Conservation (phyloP, 2,113 vertebrate species). For the Fregetta grallaria region DNA sequence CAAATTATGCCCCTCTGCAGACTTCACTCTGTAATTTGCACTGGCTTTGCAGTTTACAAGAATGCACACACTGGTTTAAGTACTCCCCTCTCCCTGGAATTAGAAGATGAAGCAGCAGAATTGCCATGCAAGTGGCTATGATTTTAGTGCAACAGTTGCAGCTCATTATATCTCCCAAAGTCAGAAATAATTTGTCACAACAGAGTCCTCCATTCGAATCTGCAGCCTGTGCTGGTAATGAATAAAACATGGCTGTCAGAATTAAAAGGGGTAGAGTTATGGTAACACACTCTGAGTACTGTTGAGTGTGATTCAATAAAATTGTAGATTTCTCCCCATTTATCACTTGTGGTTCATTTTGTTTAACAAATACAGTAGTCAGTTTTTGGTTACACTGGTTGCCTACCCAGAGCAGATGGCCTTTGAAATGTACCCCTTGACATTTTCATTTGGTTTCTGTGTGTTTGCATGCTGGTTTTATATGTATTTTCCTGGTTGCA, state of each 20-base stretch:
- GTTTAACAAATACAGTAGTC: background rate
- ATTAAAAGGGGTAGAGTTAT: background rate
- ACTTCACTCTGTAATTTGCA: conserved; percentile 73
- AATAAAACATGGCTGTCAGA: conserved; percentile 5
- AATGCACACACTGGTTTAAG: background rate
- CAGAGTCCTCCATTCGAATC: background rate
- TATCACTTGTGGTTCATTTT: conserved; percentile 16
- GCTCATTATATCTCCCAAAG: background rate
- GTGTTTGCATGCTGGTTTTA: background rate
- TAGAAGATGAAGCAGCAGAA: background rate
- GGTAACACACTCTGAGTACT: background rate
- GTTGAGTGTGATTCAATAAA: background rate
- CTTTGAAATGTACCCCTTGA: background rate
- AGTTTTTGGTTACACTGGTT: background rate
- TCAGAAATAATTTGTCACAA: conserved; percentile 20
- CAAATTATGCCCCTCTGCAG: conserved; percentile 67
- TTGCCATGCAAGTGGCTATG: background rate
- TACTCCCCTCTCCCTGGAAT: background rate
- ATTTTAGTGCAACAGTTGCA: background rate
- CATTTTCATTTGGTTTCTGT: background rate
- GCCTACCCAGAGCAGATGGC: background rate
- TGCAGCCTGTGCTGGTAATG: background rate
- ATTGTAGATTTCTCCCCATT: background rate
- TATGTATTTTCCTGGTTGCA: background rate
- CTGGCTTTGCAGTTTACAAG: conserved; percentile 63